Base-by-base conservation (phyloP, 2,113 vertebrate genomes). In the Leptocoma aspasia region DNA sequence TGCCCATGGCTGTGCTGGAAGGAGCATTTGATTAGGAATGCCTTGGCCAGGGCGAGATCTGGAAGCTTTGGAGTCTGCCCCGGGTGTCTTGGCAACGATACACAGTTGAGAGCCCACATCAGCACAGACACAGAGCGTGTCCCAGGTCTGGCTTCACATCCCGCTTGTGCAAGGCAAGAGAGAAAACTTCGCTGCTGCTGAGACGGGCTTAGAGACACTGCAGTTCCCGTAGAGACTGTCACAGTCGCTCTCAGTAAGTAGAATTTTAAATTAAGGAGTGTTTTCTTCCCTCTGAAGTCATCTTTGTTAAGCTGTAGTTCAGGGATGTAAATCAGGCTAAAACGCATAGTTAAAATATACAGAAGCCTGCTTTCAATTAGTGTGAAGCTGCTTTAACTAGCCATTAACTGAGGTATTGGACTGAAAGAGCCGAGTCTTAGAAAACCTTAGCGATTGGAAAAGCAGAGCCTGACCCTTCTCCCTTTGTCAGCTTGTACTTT, bases 21-120 rank as follows among this genome's bases (percentile, higher is more conserved):
- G 84, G 95, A 95, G 92, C 78, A 82, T 80, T 94, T 94, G 96
- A 93, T 95, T 95, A 88, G 94, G 94, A 96, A 96, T 96, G 95
- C 85, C 95, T 97, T 76, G 92, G 90, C 75, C 84, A 23, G 91
- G 59, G 84, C 0, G 41, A 88, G 94, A 54, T 91, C 82, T 49
- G 92, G 64, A 73, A 47, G 94, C 95, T 94, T 92, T 88, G 71
- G 75, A 93, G 90, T 19, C 90, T 90, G 68, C 76, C 93, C 63
- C 28, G 78, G 79, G 30, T 94, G 79, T 93, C 96, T 94, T 96
- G 96, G 96, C 95, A 97, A 97, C 95, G 7, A 59, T 37, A 26
- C 75, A 42, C 90, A 70, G 87, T 76, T 15, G 84, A 94, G 90
- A 95, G 93, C 89, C 80, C 81, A 11, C 80, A 75, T 44, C 88